A percentile compares a stretch with the other conserved stretches of the same genome.
These are phyloP conservation scores for Sarcophaga bullata DNA, from an alignment of 1,140 invertebrate species.

Conservation along the genomic window DNA sequence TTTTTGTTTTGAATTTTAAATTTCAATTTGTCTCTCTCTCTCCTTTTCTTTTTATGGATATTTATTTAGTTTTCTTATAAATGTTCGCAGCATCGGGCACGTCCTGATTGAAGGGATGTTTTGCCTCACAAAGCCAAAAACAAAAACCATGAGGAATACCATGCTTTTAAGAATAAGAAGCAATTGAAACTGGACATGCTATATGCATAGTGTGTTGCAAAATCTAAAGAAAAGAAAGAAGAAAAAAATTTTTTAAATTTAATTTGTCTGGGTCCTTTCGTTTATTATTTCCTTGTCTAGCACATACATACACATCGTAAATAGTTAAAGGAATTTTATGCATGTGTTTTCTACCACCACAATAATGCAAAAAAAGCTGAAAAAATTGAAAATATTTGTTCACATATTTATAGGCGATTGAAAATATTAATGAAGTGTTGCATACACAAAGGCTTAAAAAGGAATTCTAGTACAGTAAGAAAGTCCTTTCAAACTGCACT, in stretches of 20 bases:
- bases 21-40: slow-evolving; percentile 19
- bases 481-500: no score
- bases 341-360: background rate
- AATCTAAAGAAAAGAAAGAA: background rate
- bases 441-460: background rate
- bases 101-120: background rate
- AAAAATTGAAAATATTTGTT: background rate
- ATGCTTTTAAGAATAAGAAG: no score
- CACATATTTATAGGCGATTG: slow-evolving; percentile 2
- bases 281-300: background rate
- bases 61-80: slow-evolving; percentile 23
- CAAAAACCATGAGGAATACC: background rate
- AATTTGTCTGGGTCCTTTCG: background rate
- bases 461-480: no score
- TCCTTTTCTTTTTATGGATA: slow-evolving; percentile 11
- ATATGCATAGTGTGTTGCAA: slow-evolving; percentile 3
- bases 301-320: background rate
- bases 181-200: background rate
- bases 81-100: background rate
- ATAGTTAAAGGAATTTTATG: background rate
- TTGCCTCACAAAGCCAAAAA: background rate
- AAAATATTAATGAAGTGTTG: slow-evolving; percentile 15
- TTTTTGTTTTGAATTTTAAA: slow-evolving; percentile 19
- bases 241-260: background rate
- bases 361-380: no score